phyloP scores from a whole-genome alignment of 2,113 vertebrate genomes.

The Ophiodon elongatus region DNA sequence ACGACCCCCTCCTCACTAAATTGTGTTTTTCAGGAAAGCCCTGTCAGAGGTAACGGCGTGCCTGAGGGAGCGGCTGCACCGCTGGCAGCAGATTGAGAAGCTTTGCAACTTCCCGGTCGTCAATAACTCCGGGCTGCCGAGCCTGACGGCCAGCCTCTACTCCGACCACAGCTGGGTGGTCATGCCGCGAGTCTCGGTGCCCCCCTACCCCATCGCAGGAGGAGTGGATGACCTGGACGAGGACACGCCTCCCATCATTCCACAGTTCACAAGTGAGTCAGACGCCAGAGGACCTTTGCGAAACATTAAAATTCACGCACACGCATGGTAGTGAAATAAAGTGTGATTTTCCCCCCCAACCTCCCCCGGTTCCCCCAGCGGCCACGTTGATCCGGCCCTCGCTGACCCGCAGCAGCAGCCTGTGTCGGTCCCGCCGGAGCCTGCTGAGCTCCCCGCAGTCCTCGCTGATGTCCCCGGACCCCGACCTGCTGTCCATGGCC shows the following conservation, averaged over 20 bases:
- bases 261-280: slow-evolving; percentile 92
- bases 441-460: slow-evolving; percentile 89
- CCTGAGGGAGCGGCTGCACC: slow-evolving; percentile 95
- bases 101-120: slow-evolving; percentile 97
- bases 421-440: slow-evolving; percentile 94
- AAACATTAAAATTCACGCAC: rapidly evolving
- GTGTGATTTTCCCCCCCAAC: too few relatives aligned
- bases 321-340: background rate
- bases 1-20: background rate
- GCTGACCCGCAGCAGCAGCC: slow-evolving; percentile 92
- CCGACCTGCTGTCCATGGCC: slow-evolving; percentile 96
- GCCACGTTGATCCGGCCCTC: slow-evolving; percentile 81
- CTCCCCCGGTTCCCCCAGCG: slow-evolving; percentile 41
- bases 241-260: slow-evolving; percentile 96
- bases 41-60: slow-evolving; percentile 96
- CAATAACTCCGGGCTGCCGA: slow-evolving; percentile 95
- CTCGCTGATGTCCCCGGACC: slow-evolving; percentile 91
- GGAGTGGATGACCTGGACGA: slow-evolving; percentile 98
- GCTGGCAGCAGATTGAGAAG: slow-evolving; percentile 99
- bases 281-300: background rate
- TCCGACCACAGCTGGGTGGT: slow-evolving; percentile 99
- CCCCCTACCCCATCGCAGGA: slow-evolving; percentile 96
- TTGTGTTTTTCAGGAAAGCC: slow-evolving; percentile 86
- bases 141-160: slow-evolving; percentile 95
- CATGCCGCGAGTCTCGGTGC: slow-evolving; percentile 96